Percentiles rank a stretch among this genome's conserved stretches.
phyloP scores from a whole-genome alignment of 2,888 invertebrate species.

The Pemphredon lugubris region DNA sequence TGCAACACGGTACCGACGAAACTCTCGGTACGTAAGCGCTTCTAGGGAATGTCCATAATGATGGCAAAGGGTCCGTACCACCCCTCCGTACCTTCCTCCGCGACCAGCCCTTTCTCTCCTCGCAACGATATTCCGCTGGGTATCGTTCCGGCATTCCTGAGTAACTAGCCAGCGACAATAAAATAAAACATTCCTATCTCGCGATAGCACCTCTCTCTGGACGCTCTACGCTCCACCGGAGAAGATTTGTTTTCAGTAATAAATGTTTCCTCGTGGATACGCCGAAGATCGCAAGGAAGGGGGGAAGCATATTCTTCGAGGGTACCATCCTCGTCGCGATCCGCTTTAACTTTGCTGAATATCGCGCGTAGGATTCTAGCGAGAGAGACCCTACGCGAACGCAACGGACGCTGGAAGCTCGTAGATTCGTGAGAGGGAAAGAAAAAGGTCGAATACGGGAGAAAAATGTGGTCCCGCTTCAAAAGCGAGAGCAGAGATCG shows the following conservation, averaged over 20 bases:
- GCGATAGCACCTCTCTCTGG: conserved; percentile 70
- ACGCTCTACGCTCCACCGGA: conserved; percentile 45
- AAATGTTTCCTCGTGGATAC: conserved; percentile 53
- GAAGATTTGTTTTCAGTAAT: conserved; percentile 70
- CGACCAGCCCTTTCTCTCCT: conserved; percentile 24
- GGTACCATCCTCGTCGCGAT: background rate
- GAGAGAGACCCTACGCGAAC: background rate
- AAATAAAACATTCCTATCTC: conserved; percentile 79
- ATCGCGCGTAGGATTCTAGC: background rate
- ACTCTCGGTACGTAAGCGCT: conserved; percentile 61
- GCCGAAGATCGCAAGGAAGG: background rate
- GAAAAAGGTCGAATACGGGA: conserved; percentile 20
- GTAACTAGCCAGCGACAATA: conserved; percentile 74
- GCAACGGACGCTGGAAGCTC: background rate
- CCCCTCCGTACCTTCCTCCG: conserved; percentile 36
- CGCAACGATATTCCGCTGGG: conserved; percentile 28
- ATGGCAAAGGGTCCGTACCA: conserved; percentile 60
- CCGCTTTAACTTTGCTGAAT: background rate
- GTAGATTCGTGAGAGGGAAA: conserved; percentile 11
- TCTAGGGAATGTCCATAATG: conserved; percentile 54
- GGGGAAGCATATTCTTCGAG: background rate
- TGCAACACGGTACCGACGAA: conserved; percentile 61
- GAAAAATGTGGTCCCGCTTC: too few species aligned
- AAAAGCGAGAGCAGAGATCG: background rate
- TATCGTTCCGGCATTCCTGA: conserved; percentile 68